Conservation (phyloP, 2,113 vertebrate genomes). For the Platysternon megacephalum region DNA sequence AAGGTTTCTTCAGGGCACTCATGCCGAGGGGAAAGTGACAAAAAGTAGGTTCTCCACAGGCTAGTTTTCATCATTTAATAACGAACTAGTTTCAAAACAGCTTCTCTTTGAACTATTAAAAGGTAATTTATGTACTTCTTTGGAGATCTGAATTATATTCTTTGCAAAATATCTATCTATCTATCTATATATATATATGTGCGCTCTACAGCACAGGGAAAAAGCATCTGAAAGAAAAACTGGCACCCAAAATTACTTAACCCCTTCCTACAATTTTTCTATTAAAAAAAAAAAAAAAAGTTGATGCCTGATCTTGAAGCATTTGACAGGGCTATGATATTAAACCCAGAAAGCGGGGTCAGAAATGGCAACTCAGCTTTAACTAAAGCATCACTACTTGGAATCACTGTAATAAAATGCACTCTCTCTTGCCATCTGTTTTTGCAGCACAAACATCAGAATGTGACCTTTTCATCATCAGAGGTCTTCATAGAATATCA, state of each 20-base stretch:
- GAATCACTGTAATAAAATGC: background rate
- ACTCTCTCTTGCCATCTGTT: background rate
- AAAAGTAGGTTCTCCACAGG: background rate
- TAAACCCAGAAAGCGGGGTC: background rate
- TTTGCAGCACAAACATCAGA: background rate
- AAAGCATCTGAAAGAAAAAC: background rate
- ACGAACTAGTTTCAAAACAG: accelerated
- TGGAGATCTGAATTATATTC: background rate
- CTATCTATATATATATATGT: background rate
- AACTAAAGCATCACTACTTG: background rate
- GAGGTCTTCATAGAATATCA: too few species aligned
- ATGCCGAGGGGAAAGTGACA: background rate
- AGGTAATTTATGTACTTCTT: background rate
- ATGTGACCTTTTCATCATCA: background rate
- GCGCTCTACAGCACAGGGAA: background rate
- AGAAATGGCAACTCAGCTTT: background rate
- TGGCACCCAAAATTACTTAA: background rate
- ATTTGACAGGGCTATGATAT: background rate
- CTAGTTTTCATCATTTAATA: background rate
- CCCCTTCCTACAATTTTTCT: background rate
- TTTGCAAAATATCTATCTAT: background rate
- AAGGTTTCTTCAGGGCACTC: background rate
- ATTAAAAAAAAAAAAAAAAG: background rate
- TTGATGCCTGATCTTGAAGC: background rate
- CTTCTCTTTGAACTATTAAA: background rate